Conservation (phyloP, 1,140 invertebrate genomes). For the Scaptomyza hsui region DNA sequence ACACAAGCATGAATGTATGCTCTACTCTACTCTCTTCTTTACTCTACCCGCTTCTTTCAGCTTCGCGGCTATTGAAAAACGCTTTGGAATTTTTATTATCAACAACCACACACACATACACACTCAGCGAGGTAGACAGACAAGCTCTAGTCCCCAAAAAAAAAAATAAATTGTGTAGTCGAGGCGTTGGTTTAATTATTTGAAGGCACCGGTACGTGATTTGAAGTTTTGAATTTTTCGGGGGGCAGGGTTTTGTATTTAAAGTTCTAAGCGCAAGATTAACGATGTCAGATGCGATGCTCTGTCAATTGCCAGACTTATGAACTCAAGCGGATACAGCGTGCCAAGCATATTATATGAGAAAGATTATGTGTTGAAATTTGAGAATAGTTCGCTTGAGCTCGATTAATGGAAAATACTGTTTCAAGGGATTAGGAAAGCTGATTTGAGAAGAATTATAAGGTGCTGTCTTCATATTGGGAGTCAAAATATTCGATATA, state of each 20-base stretch:
- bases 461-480: too few species aligned
- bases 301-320: slow-evolving; percentile 36
- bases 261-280: slow-evolving; percentile 62
- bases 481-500: too few species aligned
- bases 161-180: neutral
- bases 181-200: slow-evolving; percentile 69
- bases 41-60: too few species aligned
- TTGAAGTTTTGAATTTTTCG: slow-evolving; percentile 54
- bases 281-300: slow-evolving; percentile 62
- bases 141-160: neutral
- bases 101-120: slow-evolving; percentile 30
- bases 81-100: slow-evolving; percentile 80
- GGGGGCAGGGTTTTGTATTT: slow-evolving; percentile 33
- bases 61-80: slow-evolving; percentile 69
- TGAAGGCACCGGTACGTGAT: slow-evolving; percentile 60
- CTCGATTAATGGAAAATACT: neutral
- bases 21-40: neutral
- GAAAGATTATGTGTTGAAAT: neutral
- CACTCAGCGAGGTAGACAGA: slow-evolving; percentile 4
- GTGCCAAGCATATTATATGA: slow-evolving; percentile 52
- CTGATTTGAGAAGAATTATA: too few species aligned
- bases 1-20: slow-evolving; percentile 34
- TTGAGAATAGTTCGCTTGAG: neutral
- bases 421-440: too few species aligned
- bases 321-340: slow-evolving; percentile 11